Percentiles rank a stretch among this genome's conserved stretches.
Conservation (phyloP, 2,797 vertebrate genomes). For the Sparidentex hasta region DNA sequence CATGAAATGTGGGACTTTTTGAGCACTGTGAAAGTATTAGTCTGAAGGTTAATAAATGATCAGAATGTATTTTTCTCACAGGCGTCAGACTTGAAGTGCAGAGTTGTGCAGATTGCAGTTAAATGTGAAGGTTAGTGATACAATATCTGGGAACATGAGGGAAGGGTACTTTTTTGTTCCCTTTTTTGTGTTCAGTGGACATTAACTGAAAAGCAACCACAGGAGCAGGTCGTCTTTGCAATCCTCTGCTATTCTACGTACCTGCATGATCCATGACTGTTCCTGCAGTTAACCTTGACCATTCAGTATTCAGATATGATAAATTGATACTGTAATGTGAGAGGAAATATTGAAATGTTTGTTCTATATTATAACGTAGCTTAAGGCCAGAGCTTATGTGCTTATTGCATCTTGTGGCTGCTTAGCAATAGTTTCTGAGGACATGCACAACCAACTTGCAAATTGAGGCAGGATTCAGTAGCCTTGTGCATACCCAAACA, state of each 20-base stretch:
- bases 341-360: background rate
- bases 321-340: background rate
- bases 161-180: background rate
- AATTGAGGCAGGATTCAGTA: too few species aligned
- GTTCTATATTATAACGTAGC: background rate
- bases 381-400: background rate
- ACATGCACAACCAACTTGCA: too few species aligned
- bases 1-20: conserved; percentile 53
- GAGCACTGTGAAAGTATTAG: conserved; percentile 22
- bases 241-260: background rate
- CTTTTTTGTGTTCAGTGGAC: conserved; percentile 7
- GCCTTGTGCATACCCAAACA: too few species aligned
- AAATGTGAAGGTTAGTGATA: conserved; percentile 17
- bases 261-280: background rate
- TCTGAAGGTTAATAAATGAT: conserved; percentile 36
- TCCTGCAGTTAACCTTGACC: background rate
- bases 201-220: background rate
- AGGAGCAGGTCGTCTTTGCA: background rate
- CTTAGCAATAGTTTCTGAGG: too few species aligned
- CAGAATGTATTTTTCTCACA: conserved; percentile 14
- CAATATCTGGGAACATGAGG: background rate
- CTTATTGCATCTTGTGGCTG: too few species aligned
- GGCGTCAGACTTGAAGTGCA: conserved; percentile 21
- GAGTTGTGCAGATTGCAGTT: conserved; percentile 16
- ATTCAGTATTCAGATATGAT: background rate